Conservation (phyloP, 2,888 invertebrate genomes). For the Noctua janthe region DNA sequence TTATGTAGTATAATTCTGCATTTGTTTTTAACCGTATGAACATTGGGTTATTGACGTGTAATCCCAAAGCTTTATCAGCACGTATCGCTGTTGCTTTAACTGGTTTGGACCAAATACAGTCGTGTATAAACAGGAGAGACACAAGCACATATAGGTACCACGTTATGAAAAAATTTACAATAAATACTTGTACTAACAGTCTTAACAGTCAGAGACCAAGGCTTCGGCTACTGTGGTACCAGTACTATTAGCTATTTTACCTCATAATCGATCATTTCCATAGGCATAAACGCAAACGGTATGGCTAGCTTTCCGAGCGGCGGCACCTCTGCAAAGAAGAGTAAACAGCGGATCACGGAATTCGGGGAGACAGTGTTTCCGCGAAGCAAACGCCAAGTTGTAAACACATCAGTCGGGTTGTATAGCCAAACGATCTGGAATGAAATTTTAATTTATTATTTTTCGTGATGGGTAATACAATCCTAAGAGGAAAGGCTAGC, state of each 20-base stretch:
- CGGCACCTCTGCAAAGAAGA: slow-evolving; percentile 87
- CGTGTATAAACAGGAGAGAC: background rate
- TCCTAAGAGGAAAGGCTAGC: background rate
- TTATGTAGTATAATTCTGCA: background rate
- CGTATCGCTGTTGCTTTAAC: background rate
- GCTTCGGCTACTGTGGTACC: no score
- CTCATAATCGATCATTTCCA: slow-evolving; percentile 88
- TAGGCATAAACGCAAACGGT: slow-evolving; percentile 87
- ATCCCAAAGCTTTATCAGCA: background rate
- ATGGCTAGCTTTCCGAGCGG: slow-evolving; percentile 85
- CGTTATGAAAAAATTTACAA: background rate
- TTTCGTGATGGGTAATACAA: background rate
- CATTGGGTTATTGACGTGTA: background rate
- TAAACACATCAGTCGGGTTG: slow-evolving; percentile 86
- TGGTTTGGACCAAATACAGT: background rate
- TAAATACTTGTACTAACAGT: background rate
- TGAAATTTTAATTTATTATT: background rate
- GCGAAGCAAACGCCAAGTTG: slow-evolving; percentile 86
- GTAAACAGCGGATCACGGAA: slow-evolving; percentile 80
- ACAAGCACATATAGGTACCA: background rate
- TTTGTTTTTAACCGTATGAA: background rate
- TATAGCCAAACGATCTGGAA: slow-evolving; percentile 86
- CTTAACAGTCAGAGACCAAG: background rate
- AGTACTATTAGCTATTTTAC: slow-evolving; percentile 61
- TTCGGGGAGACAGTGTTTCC: slow-evolving; percentile 78